Base-by-base conservation (phyloP, 2,888 invertebrate species). In the Sipha maydis region DNA sequence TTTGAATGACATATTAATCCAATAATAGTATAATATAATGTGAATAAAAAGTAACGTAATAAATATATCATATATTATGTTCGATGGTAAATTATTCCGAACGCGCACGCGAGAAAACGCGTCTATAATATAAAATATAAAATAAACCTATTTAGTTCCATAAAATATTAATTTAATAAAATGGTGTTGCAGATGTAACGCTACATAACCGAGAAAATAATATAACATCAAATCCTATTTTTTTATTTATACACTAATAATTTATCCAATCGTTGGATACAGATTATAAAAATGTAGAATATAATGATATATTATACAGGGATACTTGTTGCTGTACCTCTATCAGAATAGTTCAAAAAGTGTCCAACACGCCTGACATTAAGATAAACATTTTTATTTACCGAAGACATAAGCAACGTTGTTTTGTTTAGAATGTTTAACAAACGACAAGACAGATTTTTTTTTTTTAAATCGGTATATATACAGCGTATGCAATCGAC, bases 1-100 rank as follows among this genome's bases (percentile, higher is more conserved):
- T 84, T 84, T 84, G 56, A 84, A 76, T 61, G 56, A 61, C 83
- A 75, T 11, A 83, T 73, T 73, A 83, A 83, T 83, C 75, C 73
- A 83, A 83, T 75, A 83, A 83, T 75, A 73, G 28, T 71, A 71
- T 14, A 11, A 11, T 71, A 69, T 67, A 56, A 78, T 25, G 54
- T 14, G 31, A 38, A 38, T 3, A 56, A 79, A 34, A 25, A 41
- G 69, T 83, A 83, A 83, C 69, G 48, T 48, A 83, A 61, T 38
- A 54, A 80, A 80, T 61, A 80, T 38, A 79, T 54, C 38, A 61
- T 61, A 38, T 14, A 48, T 48, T 48, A 78, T 54, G 28, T 67
- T 67, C 28, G 28, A 71, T 31, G 31, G 69, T 82, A 82, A 83
- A 83, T 83, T 71, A 83, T 83, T 83, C 71, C 7, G 48, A 71